phyloP scores from a whole-genome alignment of 2,797 vertebrate genomes.

The Acridotheres tristis region DNA sequence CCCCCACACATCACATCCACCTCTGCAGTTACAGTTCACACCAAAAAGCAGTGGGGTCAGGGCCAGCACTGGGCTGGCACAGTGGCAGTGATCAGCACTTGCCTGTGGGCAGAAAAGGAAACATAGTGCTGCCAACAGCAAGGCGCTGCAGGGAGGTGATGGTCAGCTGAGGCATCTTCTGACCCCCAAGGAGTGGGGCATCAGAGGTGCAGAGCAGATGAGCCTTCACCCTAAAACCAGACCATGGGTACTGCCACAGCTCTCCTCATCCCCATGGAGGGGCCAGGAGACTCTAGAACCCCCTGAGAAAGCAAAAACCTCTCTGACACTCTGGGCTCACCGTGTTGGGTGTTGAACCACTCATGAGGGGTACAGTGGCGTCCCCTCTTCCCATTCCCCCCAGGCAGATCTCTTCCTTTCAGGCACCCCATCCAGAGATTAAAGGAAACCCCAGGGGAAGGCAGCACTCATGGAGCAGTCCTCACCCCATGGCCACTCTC shows the following conservation, averaged over 20 bases:
- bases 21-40: background rate
- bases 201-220: background rate
- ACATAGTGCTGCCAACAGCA: accelerated
- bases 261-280: accelerated
- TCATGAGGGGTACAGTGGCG: accelerated
- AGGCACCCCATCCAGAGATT: accelerated
- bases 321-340: accelerated
- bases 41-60: accelerated
- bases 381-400: background rate
- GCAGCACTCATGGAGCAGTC: accelerated
- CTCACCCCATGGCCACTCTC: background rate
- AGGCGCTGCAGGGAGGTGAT: background rate
- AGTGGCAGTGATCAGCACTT: no score
- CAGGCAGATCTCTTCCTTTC: background rate
- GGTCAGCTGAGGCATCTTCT: background rate
- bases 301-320: background rate
- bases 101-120: background rate
- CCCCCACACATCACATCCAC: accelerated
- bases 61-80: no score
- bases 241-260: accelerated
- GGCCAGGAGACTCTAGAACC: background rate
- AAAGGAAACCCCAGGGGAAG: background rate
- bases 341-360: accelerated
- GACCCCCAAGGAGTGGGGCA: no score
- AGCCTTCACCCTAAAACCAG: background rate